Conservation (phyloP, 2,113 vertebrate genomes). For the Podiceps cristatus region DNA sequence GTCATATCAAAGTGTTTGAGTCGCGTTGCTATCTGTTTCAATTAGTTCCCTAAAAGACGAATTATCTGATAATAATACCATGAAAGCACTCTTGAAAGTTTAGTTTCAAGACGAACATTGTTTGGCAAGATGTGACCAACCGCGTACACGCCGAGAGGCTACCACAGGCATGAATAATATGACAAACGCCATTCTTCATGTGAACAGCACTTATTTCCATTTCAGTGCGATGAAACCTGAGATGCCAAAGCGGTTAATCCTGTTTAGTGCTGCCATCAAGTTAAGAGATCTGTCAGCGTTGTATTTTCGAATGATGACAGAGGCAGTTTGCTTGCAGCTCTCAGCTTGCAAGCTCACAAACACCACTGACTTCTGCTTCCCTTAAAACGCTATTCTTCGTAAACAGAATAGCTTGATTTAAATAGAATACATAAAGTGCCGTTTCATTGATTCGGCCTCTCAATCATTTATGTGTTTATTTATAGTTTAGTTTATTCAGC, state of each 20-base stretch:
- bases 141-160: background rate
- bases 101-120: background rate
- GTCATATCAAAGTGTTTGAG: background rate
- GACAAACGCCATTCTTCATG: background rate
- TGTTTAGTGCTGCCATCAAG: background rate
- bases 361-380: background rate
- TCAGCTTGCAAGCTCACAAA: background rate
- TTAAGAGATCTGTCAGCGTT: constrained; percentile 10
- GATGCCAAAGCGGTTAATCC: constrained; percentile 37
- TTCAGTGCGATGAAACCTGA: constrained; percentile 42
- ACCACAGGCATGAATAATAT: background rate
- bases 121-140: background rate
- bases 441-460: background rate
- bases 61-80: background rate
- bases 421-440: background rate
- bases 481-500: background rate
- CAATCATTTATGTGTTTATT: background rate
- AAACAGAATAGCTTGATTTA: background rate
- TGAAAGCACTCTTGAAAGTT: background rate
- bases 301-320: constrained; percentile 17
- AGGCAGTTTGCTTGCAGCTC: background rate
- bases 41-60: background rate
- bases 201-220: constrained; percentile 12
- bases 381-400: background rate
- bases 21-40: background rate